Conservation (phyloP, 2,113 vertebrate species). For the Tauraco erythrolophus region DNA sequence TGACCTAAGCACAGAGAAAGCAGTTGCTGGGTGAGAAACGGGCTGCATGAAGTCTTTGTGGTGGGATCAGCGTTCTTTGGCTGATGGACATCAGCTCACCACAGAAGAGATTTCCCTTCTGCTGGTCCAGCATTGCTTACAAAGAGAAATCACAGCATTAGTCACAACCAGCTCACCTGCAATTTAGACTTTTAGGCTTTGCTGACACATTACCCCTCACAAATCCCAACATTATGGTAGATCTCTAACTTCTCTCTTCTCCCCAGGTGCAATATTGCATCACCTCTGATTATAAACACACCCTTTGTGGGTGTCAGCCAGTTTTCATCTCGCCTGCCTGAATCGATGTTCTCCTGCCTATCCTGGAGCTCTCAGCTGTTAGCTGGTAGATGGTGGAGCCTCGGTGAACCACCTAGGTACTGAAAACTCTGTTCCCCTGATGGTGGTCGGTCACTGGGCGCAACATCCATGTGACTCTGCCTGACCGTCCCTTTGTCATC, state of each 20-base stretch:
- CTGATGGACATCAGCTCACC: not conserved
- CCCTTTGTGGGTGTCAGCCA: not conserved
- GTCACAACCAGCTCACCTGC: not conserved
- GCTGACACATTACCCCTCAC: fast-evolving
- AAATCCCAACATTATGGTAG: not conserved
- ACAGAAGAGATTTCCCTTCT: not conserved
- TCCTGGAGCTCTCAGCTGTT: not conserved
- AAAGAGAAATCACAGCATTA: fast-evolving
- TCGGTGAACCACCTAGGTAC: not conserved
- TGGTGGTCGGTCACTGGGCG: not conserved
- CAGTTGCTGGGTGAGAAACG: not conserved
- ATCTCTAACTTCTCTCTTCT: not conserved
- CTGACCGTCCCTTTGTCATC: not conserved
- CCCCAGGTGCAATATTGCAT: fast-evolving
- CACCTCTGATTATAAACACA: not conserved
- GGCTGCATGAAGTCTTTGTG: not conserved
- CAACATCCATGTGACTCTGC: not conserved
- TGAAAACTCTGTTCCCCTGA: not conserved
- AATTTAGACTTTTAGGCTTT: not conserved
- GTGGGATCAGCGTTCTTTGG: not conserved
- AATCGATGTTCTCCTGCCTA: not conserved
- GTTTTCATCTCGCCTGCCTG: no score
- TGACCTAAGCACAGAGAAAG: fast-evolving
- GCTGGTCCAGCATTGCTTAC: not conserved
- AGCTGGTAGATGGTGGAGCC: no score